Conservation (phyloP, 2,888 invertebrate genomes). For the Metallyticus violacea region DNA sequence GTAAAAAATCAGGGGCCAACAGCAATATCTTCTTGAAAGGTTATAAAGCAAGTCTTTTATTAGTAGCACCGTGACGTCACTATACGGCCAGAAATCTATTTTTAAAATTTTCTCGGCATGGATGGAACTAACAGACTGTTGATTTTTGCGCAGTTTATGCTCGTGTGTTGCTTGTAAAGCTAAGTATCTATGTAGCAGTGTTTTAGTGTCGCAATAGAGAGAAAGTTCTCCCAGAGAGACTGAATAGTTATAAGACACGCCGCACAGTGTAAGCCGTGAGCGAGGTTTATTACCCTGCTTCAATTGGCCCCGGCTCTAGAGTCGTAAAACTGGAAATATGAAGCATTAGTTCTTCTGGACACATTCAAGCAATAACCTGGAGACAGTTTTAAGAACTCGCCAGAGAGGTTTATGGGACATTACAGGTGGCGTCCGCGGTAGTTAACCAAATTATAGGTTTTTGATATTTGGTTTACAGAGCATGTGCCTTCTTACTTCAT, state of each 20-base stretch:
- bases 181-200: too few relatives aligned
- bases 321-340: not conserved
- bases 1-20: too few relatives aligned
- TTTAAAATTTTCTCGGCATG: too few relatives aligned
- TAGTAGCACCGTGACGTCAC: too few relatives aligned
- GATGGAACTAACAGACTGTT: too few relatives aligned
- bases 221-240: not conserved
- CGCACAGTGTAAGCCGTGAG: not conserved
- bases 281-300: not conserved
- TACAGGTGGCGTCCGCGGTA: not conserved
- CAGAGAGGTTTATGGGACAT: not conserved
- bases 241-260: not conserved
- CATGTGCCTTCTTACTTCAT: too few relatives aligned
- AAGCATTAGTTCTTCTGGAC: not conserved
- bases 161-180: too few relatives aligned
- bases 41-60: too few relatives aligned
- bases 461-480: not conserved
- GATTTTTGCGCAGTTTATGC: too few relatives aligned
- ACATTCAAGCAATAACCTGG: not conserved
- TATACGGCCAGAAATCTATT: too few relatives aligned
- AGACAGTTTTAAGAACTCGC: not conserved
- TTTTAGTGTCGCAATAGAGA: too few relatives aligned
- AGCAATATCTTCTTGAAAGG: too few relatives aligned
- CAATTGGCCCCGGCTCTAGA: not conserved
- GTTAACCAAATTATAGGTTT: not conserved